Percentiles rank a stretch among this genome's conserved stretches.
phyloP scores from a whole-genome alignment of 2,113 vertebrate species.

The Gnathochromis pfefferi region DNA sequence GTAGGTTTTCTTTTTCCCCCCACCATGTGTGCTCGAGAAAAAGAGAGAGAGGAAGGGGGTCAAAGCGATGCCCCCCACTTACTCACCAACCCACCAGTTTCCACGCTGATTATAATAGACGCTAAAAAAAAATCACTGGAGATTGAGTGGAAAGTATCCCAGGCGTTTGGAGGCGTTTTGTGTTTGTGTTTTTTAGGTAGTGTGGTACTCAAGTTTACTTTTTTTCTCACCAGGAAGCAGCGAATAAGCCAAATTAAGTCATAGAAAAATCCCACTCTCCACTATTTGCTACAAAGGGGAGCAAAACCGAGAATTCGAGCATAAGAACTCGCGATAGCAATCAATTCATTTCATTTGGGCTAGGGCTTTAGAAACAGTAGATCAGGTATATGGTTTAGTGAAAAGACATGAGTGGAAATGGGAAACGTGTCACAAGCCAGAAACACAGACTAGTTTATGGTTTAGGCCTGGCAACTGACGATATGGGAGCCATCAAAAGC shows the following conservation, averaged over 20 bases:
- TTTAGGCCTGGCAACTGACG: neutral
- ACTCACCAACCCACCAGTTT: neutral
- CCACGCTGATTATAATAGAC: constrained; percentile 63
- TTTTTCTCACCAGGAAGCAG: neutral
- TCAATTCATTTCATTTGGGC: neutral
- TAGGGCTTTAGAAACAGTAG: neutral
- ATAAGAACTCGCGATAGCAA: neutral
- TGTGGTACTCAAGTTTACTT: neutral
- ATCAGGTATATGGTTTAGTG: neutral
- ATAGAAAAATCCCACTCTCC: neutral
- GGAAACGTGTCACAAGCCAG: neutral
- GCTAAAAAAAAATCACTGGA: neutral
- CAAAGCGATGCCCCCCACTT: constrained; percentile 60
- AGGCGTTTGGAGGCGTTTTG: neutral
- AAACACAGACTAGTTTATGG: neutral
- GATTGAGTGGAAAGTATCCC: neutral
- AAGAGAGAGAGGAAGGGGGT: constrained; percentile 21
- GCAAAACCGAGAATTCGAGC: neutral
- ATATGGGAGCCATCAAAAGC: neutral
- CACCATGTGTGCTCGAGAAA: constrained; percentile 24
- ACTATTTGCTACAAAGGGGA: neutral
- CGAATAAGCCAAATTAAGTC: neutral
- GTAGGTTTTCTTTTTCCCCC: constrained; percentile 47
- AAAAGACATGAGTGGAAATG: neutral
- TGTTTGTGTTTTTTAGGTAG: neutral